A percentile compares a stretch with the other conserved stretches of the same genome.
Conservation (phyloP, 2,113 vertebrate genomes). For the Gorsachius goisagi region DNA sequence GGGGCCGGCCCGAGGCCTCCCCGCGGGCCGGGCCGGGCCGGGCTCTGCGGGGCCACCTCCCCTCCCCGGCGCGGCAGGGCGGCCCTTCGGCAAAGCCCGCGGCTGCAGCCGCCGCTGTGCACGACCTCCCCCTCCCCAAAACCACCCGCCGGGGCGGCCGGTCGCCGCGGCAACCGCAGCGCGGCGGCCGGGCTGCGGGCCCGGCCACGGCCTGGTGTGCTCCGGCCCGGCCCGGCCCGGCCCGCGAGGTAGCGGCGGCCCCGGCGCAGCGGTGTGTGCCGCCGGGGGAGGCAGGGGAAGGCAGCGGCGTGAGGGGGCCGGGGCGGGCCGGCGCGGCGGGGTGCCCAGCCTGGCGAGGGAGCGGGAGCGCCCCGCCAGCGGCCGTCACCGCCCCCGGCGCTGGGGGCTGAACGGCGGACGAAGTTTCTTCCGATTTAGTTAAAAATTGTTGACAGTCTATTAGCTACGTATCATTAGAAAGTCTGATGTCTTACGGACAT, state of each 20-base stretch:
- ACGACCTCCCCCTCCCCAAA: not conserved
- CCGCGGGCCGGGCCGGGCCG: not conserved
- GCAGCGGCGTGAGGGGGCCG: no score
- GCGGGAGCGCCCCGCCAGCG: not conserved
- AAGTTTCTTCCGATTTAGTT: not conserved
- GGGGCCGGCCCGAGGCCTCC: not conserved
- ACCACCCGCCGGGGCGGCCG: not conserved
- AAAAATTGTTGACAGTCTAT: not conserved
- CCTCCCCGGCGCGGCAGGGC: not conserved
- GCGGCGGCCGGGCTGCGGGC: not conserved
- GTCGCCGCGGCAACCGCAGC: conserved; percentile 11
- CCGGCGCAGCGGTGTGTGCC: no score
- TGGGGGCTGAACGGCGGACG: rapidly evolving
- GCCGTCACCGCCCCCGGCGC: not conserved
- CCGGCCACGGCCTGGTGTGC: not conserved
- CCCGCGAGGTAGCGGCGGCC: not conserved
- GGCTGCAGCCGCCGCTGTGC: not conserved
- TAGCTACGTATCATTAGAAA: not conserved
- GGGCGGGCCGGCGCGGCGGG: not conserved
- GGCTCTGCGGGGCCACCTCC: not conserved
- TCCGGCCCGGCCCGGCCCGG: not conserved
- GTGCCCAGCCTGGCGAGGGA: not conserved
- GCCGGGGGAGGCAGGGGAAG: no score
- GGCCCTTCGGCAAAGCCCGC: not conserved
- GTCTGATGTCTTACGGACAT: conserved; percentile 35